Evolutionary conservation across 2,113 vertebrate species (phyloP).

Genomic region (Erinaceus europaeus): DNA sequence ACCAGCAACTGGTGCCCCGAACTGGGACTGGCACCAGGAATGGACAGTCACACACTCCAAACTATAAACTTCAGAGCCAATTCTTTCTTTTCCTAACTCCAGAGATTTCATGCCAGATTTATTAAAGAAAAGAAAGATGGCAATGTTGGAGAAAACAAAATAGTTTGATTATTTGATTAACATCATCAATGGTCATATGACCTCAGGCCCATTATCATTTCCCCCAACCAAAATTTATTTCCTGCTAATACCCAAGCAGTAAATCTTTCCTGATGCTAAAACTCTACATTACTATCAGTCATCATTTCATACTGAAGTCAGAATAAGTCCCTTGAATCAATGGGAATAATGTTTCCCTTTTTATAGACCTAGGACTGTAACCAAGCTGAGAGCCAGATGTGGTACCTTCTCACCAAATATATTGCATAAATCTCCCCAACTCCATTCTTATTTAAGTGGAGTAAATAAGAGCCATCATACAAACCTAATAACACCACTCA

Average conservation of each 20-base stretch:
- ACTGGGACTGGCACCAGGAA: too few species aligned
- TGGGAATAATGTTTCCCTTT: neutral
- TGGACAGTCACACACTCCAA: too few species aligned
- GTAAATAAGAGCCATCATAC: neutral
- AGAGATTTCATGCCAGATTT: too few species aligned
- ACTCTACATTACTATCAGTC: neutral
- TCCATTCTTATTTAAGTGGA: neutral
- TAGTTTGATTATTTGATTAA: too few species aligned
- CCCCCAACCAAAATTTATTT: neutral
- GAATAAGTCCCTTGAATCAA: neutral
- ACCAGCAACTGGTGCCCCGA: too few species aligned
- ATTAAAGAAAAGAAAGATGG: too few species aligned
- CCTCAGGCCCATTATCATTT: neutral
- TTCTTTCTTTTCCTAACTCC: too few species aligned
- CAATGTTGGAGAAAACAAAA: too few species aligned
- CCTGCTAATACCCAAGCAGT: neutral
- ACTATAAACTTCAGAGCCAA: too few species aligned
- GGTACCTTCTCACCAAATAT: neutral
- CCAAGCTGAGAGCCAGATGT: neutral
- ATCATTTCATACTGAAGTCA: neutral
- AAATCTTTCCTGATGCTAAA: neutral
- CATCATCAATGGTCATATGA: neutral
- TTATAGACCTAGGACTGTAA: neutral
- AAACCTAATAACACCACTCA: neutral
- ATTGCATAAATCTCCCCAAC: neutral